Base-by-base conservation (phyloP, 2,113 vertebrate genomes). In the Crotalus tigris region DNA sequence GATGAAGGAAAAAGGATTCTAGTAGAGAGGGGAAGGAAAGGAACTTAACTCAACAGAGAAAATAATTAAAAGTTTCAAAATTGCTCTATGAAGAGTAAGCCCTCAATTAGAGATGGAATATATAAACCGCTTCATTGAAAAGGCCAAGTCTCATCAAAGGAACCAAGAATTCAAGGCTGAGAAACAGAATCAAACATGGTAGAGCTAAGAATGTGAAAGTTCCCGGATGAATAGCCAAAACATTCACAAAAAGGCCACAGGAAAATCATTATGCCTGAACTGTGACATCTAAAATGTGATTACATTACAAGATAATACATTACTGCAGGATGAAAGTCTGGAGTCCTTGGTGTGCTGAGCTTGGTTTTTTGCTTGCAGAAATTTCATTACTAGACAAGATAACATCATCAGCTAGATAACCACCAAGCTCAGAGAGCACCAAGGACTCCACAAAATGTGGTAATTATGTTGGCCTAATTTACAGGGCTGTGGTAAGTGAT, bases 81-180 rank as follows among this genome's bases (percentile, higher is more conserved):
- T 53, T 88, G 91, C 2, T 88, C n/a, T 29, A 86, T 89, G 49
- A 44, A 23, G 13, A 58, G 55, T 64, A 64, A 86, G 90, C 61
- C n/a, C 26, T 90, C 69, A 85, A 90, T 85, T 54, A 95, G 21
- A 94, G 46, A 46, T 58, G 86, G 57, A 93, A 93, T 81, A 19
- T 94, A 69, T 88, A 93, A 85, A 94, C 95, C 94, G 94, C 91
- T 95, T 95, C 90, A 81, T 87, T 75, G 95, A 93, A 91, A 95
- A 92, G 96, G 96, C 94, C 96, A 95, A 95, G 88, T 91, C 86
- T 85, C 61, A 49, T 59, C 55, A 93, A 57, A 54, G 33, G 87
- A 92, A 26, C 24, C 61, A 92, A 93, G 46, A 86, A 51, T 95
- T 54, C 49, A 88, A 39, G 54, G 92, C 94, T 87, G 19, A 46